phyloP scores from a whole-genome alignment of 2,888 invertebrate species.

The Oscheius onirici region DNA sequence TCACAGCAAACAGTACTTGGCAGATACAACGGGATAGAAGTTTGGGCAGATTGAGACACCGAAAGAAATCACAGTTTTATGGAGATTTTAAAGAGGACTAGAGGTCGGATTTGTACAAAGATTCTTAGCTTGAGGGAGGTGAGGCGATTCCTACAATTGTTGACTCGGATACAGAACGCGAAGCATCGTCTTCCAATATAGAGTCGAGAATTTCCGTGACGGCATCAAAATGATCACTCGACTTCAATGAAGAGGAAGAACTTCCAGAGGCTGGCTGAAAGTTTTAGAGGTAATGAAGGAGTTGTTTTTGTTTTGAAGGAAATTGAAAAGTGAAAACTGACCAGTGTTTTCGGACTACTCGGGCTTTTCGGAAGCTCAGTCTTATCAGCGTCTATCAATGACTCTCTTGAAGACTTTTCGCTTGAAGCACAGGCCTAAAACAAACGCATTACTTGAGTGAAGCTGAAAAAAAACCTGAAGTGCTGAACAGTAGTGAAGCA shows the following conservation, averaged over 20 bases:
- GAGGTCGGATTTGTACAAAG: not conserved
- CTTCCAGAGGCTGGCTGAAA: constrained; percentile 14
- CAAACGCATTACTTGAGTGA: not conserved
- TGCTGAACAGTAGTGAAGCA: constrained; percentile 93
- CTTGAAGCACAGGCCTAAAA: constrained; percentile 15
- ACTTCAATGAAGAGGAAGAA: constrained; percentile 16
- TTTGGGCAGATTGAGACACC: constrained; percentile 28
- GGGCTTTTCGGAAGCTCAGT: not conserved
- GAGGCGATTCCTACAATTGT: constrained; percentile 2
- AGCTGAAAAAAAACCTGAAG: constrained; percentile 77
- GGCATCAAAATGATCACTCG: not conserved
- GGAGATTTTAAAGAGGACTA: not conserved
- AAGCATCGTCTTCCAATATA: constrained; percentile 4
- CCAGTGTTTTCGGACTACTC: not conserved
- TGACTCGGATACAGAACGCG: constrained; percentile 23
- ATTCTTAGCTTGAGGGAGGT: not conserved
- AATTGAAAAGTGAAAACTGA: not conserved
- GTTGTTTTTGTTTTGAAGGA: not conserved
- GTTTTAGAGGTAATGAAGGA: not conserved
- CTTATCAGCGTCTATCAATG: constrained; percentile 11
- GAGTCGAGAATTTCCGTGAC: constrained; percentile 7
- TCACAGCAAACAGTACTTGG: constrained; percentile 27
- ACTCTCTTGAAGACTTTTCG: constrained; percentile 15
- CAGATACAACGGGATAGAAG: not conserved
- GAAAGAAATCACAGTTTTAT: not conserved